A percentile compares a stretch with the other conserved stretches of the same genome.
Evolutionary conservation across 2,797 vertebrate species (phyloP).

Genomic region (Pangasius mekongensis): DNA sequence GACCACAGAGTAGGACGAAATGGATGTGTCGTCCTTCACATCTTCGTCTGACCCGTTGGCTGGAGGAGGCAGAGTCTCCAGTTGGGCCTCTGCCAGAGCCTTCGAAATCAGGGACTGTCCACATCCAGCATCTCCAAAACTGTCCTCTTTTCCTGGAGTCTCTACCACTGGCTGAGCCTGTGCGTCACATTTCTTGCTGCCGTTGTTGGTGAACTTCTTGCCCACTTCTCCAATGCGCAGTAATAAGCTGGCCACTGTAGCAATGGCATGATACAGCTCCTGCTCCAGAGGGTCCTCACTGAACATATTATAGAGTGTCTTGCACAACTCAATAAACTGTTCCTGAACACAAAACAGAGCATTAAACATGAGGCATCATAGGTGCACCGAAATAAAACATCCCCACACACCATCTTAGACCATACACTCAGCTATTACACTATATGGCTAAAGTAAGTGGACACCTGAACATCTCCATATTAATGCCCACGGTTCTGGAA

Average conservation of each 20-base stretch:
- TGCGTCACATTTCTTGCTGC: slow-evolving; percentile 65
- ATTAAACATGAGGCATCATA: background rate
- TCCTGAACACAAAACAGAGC: slow-evolving; percentile 75
- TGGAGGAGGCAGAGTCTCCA: slow-evolving; percentile 71
- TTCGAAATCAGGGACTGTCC: slow-evolving; percentile 72
- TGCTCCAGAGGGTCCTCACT: slow-evolving; percentile 90
- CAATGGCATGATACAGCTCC: slow-evolving; percentile 93
- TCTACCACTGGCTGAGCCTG: slow-evolving; percentile 11
- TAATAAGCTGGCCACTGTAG: slow-evolving; percentile 94
- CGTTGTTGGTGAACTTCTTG: slow-evolving; percentile 85
- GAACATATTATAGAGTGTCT: slow-evolving; percentile 98
- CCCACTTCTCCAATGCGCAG: slow-evolving; percentile 94
- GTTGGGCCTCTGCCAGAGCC: slow-evolving; percentile 75
- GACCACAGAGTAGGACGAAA: slow-evolving; percentile 92
- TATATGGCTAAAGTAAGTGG: background rate
- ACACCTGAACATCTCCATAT: background rate
- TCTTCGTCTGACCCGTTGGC: slow-evolving; percentile 81
- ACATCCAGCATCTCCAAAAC: slow-evolving; percentile 63
- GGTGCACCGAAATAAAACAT: background rate
- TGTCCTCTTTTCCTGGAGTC: slow-evolving; percentile 54
- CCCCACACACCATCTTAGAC: background rate
- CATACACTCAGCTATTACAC: background rate
- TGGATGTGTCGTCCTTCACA: slow-evolving; percentile 88
- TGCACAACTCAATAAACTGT: slow-evolving; percentile 97
- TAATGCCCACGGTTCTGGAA: too few species aligned